These are phyloP conservation scores for Hypomesus transpacificus DNA, from an alignment of 2,113 vertebrate species.

Conservation along the genomic window DNA sequence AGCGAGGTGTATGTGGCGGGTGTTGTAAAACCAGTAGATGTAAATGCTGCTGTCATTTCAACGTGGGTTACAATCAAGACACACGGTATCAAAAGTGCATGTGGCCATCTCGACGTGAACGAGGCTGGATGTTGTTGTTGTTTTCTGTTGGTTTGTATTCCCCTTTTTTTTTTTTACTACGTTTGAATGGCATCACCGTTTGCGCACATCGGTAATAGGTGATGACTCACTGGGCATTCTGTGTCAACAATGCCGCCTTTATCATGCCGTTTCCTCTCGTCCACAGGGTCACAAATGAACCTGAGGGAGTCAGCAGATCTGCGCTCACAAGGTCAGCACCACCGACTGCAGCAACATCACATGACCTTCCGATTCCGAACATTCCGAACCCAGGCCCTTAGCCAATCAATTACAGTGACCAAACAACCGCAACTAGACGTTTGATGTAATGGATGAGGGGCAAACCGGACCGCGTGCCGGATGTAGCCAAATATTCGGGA, in stretches of 20 bases:
- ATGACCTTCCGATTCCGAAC: no score
- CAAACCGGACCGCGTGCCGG: no score
- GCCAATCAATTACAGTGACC: not conserved
- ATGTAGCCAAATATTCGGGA: no score
- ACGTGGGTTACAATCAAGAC: no score
- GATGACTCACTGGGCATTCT: conserved; percentile 7
- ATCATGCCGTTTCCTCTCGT: no score
- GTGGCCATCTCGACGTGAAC: no score
- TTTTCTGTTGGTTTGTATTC: conserved; percentile 32
- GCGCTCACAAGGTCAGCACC: conserved; percentile 69
- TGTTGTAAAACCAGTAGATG: no score
- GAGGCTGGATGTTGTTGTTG: conserved; percentile 29
- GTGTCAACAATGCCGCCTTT: conserved; percentile 13
- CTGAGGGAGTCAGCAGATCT: conserved; percentile 97
- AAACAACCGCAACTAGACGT: not conserved
- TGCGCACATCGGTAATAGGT: not conserved
- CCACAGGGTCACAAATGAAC: conserved; percentile 92
- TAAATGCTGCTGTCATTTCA: no score
- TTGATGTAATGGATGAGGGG: not conserved
- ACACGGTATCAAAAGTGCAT: no score
- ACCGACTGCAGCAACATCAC: not conserved
- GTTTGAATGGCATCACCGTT: conserved; percentile 29
- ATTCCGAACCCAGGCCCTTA: no score
- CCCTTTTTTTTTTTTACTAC: conserved; percentile 4
- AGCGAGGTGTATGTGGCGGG: not conserved